Base-by-base conservation (phyloP, 2,113 vertebrate species). In the Petroica traversi region DNA sequence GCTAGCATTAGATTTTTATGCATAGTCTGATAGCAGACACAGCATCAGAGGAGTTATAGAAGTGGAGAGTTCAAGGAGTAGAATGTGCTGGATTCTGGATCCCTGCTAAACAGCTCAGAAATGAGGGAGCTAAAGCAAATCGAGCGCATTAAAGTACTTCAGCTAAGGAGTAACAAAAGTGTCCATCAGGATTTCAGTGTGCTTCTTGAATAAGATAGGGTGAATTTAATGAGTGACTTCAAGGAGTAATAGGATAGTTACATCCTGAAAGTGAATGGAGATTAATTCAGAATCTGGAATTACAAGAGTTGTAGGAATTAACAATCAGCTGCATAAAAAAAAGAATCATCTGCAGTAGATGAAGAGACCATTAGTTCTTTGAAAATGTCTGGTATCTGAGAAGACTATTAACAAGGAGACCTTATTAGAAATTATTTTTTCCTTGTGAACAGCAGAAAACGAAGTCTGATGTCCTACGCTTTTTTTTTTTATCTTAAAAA, bases 271-370 rank as follows among this genome's bases (percentile, higher is more conserved):
- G 38, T 74, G 74, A 88, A 89, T 80, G 62, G 48, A 93, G 72
- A 92, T 95, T 81, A 94, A 89, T 85, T 92, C 90, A 75, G 89
- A 89, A 89, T 85, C 89, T 93, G 85, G 81, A 94, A 89, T 96
- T 82, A 85, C 49, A 91, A 72, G 87, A 89, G 52, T 36, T 95
- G n/a, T 81, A 89, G 62, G 87, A 92, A 93, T 94, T 94, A 95
- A 81, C 62, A 82, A 73, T 93, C 92, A 95, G 58, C 49, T 76
- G 62, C 75, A 73, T 93, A 49, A 94, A 87, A 85, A 92, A 45
- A 45, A 73, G 49, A 85, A 79, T 91, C 46, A 73, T 66, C 49
- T 95, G 41, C 54, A 58, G 62, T 54, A 91, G 84, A 89, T 91
- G 81, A 95, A 88, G 66, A 95, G 82, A 85, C 66, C 28, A 14